phyloP scores from a whole-genome alignment of 2,113 vertebrate genomes.

The rabbit (Oryctolagus cuniculus) region DNA sequence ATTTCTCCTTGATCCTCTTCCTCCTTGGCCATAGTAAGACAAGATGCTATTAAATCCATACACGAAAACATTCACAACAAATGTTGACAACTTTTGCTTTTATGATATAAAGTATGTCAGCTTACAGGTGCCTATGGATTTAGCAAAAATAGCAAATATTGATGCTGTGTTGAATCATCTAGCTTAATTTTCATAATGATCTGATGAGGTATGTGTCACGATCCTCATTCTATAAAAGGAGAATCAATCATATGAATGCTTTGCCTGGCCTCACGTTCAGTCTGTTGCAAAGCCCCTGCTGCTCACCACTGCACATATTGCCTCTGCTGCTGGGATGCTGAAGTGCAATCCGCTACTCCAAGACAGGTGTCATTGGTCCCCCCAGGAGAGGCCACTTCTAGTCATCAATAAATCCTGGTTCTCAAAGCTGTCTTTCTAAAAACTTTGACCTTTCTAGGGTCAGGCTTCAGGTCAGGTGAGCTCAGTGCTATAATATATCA shows the following conservation, averaged over 20 bases:
- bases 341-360: neutral
- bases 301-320: rapidly evolving
- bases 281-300: neutral
- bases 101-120: neutral
- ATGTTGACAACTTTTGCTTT: neutral
- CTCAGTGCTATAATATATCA: neutral
- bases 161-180: neutral
- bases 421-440: neutral
- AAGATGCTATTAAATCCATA: neutral
- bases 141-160: neutral
- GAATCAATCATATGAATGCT: neutral
- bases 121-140: neutral
- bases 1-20: neutral
- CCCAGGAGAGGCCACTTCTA: neutral
- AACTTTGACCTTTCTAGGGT: neutral
- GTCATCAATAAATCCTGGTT: neutral
- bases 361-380: neutral
- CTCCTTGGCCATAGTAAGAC: neutral
- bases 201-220: neutral
- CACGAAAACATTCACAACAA: neutral
- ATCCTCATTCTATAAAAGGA: conserved; percentile 16
- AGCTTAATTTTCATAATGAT: neutral
- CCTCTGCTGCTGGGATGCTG: neutral
- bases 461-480: neutral
- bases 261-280: neutral